Conservation (phyloP, 2,888 invertebrate genomes). For the Yponomeuta malinellus region DNA sequence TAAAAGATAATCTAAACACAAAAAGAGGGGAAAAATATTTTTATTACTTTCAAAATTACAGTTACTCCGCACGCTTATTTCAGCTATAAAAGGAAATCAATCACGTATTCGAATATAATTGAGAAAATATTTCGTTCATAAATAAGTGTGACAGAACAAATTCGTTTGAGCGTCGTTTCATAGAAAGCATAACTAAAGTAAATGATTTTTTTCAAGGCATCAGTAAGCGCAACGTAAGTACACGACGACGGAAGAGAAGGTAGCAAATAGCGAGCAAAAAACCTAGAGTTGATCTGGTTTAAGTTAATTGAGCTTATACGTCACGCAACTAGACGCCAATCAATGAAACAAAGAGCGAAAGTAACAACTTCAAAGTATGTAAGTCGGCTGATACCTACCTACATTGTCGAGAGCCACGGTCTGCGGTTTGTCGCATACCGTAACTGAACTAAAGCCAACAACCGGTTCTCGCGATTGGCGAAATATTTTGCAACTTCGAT, state of each 20-base stretch:
- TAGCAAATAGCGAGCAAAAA: background rate
- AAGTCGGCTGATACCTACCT: constrained; percentile 20
- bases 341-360: constrained; percentile 45
- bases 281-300: background rate
- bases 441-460: constrained; percentile 17
- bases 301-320: background rate
- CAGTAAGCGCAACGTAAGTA: background rate
- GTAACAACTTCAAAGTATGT: constrained; percentile 31
- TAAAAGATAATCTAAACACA: too few relatives aligned
- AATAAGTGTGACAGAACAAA: background rate
- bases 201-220: background rate
- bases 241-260: background rate
- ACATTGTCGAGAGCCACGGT: constrained; percentile 15
- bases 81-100: too few relatives aligned
- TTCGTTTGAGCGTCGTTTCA: background rate
- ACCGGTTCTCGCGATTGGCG: constrained; percentile 57
- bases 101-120: background rate
- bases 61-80: too few relatives aligned
- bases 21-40: too few relatives aligned
- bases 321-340: constrained; percentile 14
- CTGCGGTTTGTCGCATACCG: constrained; percentile 23
- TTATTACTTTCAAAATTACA: too few relatives aligned
- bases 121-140: background rate
- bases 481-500: constrained; percentile 55
- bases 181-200: background rate